Conservation (phyloP, 2,888 invertebrate species). For the Diplolepis rosae region DNA sequence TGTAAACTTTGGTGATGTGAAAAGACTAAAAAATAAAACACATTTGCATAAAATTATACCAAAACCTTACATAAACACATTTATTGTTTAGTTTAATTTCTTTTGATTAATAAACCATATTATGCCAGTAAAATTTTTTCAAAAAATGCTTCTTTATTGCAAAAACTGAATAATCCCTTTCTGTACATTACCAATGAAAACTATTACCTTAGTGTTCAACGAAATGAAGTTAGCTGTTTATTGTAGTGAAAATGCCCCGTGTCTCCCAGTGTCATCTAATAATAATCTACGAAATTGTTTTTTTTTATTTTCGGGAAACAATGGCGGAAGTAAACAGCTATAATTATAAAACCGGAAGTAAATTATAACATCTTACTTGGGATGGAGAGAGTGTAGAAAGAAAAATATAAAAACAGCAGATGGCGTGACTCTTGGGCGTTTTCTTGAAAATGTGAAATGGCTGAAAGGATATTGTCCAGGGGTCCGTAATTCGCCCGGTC, state of each 20-base stretch:
- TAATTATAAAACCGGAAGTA: conserved; percentile 34
- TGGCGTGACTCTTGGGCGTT: conserved; percentile 39
- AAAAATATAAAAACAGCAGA: conserved; percentile 7
- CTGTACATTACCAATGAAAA: no score
- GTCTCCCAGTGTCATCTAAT: conserved; percentile 5
- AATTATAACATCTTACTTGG: conserved; percentile 30
- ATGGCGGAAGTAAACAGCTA: not conserved
- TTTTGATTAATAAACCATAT: no score
- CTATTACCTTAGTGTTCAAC: no score
- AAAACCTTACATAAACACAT: no score
- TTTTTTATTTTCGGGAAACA: not conserved
- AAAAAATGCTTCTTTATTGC: no score
- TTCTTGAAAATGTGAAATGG: conserved; percentile 38
- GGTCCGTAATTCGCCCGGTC: conserved; percentile 60
- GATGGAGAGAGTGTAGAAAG: not conserved
- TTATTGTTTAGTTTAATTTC: no score
- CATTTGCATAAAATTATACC: no score
- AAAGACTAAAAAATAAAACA: no score
- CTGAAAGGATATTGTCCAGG: conserved; percentile 37
- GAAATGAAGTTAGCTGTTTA: no score
- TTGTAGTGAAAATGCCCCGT: not conserved
- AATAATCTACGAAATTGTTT: conserved; percentile 20
- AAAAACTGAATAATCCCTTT: no score
- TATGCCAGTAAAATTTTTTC: no score
- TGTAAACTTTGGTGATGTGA: no score